phyloP scores from a whole-genome alignment of 2,797 vertebrate genomes.

The Macroramphosus scolopax region DNA sequence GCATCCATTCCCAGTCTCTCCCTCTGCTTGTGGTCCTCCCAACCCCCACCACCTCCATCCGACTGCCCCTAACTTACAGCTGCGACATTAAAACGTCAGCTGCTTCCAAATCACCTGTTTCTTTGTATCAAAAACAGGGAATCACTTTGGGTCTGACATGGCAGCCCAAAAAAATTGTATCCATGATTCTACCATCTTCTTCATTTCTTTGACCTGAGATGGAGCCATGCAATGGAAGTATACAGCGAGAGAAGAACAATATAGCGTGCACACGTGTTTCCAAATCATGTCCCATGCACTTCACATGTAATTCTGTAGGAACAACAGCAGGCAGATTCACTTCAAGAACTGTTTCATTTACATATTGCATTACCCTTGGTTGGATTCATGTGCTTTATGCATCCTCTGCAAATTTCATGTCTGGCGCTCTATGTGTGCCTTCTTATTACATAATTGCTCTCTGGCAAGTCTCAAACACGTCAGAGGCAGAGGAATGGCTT shows the following conservation, averaged over 20 bases:
- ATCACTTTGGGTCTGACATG: neutral
- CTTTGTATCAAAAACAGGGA: conserved; percentile 30
- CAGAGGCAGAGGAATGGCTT: conserved; percentile 14
- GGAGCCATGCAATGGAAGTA: neutral
- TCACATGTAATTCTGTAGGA: conserved; percentile 41
- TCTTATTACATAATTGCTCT: conserved; percentile 54
- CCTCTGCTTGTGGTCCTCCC: no score
- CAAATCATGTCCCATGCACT: conserved; percentile 20
- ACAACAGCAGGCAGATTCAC: conserved; percentile 51
- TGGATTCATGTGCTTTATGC: conserved; percentile 49
- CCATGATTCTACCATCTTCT: conserved; percentile 1
- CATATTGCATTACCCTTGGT: conserved; percentile 63
- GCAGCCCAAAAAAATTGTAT: no score
- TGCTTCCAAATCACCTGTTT: conserved; percentile 34
- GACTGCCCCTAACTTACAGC: conserved; percentile 10
- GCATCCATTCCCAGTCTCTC: conserved; percentile 16
- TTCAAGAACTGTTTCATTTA: conserved; percentile 59
- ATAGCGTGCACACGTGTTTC: conserved; percentile 14
- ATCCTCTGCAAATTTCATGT: conserved; percentile 45
- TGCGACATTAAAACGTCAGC: neutral
- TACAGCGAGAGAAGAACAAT: neutral
- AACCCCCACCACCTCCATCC: conserved; percentile 15
- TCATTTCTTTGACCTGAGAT: conserved; percentile 10
- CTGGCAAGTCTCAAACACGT: conserved; percentile 40
- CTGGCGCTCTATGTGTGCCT: conserved; percentile 35